Evolutionary conservation across 2,113 vertebrate species (phyloP), one percentile per base, ranked within the genome.

Genomic region (Guaruba guarouba): DNA sequence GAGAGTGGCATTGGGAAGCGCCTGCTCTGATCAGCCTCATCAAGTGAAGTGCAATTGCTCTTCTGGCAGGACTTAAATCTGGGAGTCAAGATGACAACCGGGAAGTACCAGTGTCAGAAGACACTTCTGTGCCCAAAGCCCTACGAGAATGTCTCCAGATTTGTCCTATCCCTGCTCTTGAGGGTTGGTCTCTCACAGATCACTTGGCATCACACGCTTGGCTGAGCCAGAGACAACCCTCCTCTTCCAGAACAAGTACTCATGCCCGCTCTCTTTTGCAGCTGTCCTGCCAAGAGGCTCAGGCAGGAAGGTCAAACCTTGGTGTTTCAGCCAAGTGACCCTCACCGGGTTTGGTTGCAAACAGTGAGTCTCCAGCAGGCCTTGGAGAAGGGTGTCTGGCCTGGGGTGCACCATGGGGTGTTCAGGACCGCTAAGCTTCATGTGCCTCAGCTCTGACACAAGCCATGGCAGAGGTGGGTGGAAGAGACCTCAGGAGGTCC

Each of bases 381-480:
- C 12, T 41, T 51, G 54, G 54, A 35, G 62, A 37, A 63, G 20
- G 28, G 4, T 31, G 18, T 48, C n/a, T 82, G 44, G 17, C 63
- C 51, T 81, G 75, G 28, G 29, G 9, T 33, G 81, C 31, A 24
- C 51, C 51, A 13, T 0, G 9, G 17, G n/a, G 23, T 25, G 44
- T 48, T 39, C 1, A 0, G 37, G 35, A 51, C 1, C 1, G 17
- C 28, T n/a, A 35, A 62, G 37, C 66, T 82, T 35, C 5, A 20
- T 5, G 16, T 78, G 33, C 9, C 1, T 51, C 55, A 48, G 28
- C 17, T 44, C 41, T 35, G 43, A 11, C 41, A 51, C 23, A 81
- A 46, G 22, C 0, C 5, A 11, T 0, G 2, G 24, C 52, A 83
- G 52, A 39, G 5, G 27, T 51, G 59, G 3, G 33, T 68, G 35